Percentiles rank a stretch among this genome's conserved stretches.
These are phyloP conservation scores for Tryphoninae sp. DNA, from an alignment of 2,888 invertebrate species.

Conservation along the genomic window DNA sequence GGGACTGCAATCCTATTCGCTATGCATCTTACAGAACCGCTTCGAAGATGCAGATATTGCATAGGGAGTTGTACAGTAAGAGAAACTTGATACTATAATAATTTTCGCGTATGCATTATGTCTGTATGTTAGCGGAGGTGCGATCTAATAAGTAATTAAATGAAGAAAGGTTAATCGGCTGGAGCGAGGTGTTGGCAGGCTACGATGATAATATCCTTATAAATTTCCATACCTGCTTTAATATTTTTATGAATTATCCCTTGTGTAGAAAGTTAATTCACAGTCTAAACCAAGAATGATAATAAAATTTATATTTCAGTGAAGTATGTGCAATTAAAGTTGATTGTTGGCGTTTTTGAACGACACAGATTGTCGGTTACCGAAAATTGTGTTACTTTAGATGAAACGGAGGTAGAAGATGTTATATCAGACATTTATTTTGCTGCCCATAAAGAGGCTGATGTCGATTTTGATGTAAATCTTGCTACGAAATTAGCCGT, in stretches of 20 bases:
- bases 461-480: conserved; percentile 85
- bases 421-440: conserved; percentile 89
- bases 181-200: too few species aligned
- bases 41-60: conserved; percentile 86
- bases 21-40: conserved; percentile 90
- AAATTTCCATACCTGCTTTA: too few species aligned
- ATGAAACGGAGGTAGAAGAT: conserved; percentile 87
- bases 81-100: conserved; percentile 56
- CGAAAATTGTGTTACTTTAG: conserved; percentile 86
- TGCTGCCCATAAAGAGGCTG: conserved; percentile 87
- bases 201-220: too few species aligned
- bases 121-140: too few species aligned
- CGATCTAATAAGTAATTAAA: too few species aligned
- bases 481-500: conserved; percentile 85
- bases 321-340: conserved; percentile 82
- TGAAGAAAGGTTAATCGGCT: too few species aligned
- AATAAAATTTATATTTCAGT: conserved; percentile 76
- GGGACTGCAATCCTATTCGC: conserved; percentile 87
- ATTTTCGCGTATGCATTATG: too few species aligned
- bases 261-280: too few species aligned
- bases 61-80: conserved; percentile 86
- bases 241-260: too few species aligned
- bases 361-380: conserved; percentile 87
- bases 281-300: too few species aligned
- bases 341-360: conserved; percentile 88